phyloP scores from a whole-genome alignment of 2,113 vertebrate genomes.

The Sylvietta virens region DNA sequence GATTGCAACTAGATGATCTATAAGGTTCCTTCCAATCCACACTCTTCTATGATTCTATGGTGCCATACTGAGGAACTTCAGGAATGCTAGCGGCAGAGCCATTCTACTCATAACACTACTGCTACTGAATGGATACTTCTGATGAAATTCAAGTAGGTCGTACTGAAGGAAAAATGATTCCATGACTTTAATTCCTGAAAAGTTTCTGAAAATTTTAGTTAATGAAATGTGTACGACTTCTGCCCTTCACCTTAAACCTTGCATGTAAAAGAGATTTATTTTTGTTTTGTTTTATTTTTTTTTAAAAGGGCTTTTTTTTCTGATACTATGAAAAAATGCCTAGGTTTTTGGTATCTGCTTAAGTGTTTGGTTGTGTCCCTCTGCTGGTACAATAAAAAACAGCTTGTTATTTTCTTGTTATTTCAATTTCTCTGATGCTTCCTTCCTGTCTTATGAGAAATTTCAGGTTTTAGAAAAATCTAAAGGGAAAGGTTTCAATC shows the following conservation, averaged over 20 bases:
- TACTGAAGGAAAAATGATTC: background rate
- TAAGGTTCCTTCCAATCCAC: background rate
- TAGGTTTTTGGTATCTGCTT: background rate
- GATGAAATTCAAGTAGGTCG: background rate
- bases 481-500: background rate
- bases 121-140: background rate
- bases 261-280: background rate
- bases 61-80: background rate
- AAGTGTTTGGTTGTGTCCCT: background rate
- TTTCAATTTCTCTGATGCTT: background rate
- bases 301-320: rapidly evolving
- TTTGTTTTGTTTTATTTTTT: background rate
- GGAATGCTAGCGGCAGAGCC: rapidly evolving
- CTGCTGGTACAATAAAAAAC: background rate
- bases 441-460: background rate
- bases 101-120: background rate
- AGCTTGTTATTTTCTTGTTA: background rate
- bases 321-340: background rate
- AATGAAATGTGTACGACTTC: background rate
- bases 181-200: background rate
- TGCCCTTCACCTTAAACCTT: background rate
- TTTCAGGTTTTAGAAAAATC: background rate
- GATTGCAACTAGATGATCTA: background rate
- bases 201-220: background rate
- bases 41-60: background rate